These are phyloP conservation scores for Epirrhoe alternata DNA, from an alignment of 2,888 invertebrate genomes.

Conservation along the genomic window DNA sequence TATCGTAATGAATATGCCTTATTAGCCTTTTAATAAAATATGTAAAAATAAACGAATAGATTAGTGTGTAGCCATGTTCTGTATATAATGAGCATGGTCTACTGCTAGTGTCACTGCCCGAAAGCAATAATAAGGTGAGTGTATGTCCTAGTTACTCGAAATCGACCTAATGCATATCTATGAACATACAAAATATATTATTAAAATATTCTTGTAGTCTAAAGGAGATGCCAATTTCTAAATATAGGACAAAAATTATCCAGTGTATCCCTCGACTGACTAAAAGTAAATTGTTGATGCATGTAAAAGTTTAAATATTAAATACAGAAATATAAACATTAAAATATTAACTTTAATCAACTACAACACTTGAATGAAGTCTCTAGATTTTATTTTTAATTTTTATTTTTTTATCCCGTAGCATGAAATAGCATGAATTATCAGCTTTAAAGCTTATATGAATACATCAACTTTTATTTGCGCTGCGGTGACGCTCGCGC, in stretches of 20 bases:
- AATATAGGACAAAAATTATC: conserved; percentile 22
- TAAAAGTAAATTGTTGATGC: conserved; percentile 38
- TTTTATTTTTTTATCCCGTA: conserved; percentile 14
- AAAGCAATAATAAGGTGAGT: conserved; percentile 37
- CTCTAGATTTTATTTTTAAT: conserved; percentile 25
- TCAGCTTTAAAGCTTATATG: not conserved
- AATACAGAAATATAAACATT: conserved; percentile 16
- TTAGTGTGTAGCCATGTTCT: conserved; percentile 14
- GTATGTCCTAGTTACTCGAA: conserved; percentile 33
- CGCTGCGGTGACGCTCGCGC: conserved; percentile 8
- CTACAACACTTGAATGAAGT: conserved; percentile 24
- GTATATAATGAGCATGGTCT: conserved; percentile 10
- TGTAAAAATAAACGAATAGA: conserved; percentile 18
- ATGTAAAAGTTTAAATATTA: conserved; percentile 33
- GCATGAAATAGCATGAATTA: conserved; percentile 28
- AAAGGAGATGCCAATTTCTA: conserved; percentile 30
- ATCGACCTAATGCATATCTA: conserved; percentile 44
- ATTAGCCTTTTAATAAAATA: conserved; percentile 20
- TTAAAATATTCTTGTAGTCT: conserved; percentile 28
- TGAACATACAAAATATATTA: conserved; percentile 37
- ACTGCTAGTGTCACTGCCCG: conserved; percentile 25
- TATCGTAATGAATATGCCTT: conserved; percentile 23
- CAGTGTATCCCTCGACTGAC: conserved; percentile 39
- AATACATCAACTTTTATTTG: not conserved
- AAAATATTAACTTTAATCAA: conserved; percentile 23